phyloP scores from a whole-genome alignment of 30 jellyfish, hydroid and myxozoan species.

The Rhopilema esculentum region DNA sequence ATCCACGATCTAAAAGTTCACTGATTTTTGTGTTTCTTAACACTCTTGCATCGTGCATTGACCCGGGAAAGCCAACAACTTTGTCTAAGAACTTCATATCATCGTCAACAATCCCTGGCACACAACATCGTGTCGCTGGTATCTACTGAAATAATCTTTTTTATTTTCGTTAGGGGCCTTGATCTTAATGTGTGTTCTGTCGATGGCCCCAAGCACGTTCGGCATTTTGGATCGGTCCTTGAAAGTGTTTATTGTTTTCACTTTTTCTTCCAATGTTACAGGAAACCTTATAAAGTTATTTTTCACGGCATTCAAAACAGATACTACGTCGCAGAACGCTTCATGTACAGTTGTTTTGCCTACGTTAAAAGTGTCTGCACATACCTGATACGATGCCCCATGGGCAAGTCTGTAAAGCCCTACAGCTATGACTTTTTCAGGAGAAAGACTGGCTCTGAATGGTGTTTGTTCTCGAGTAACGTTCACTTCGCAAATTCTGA shows the following conservation, averaged over 20 bases:
- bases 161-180: constrained; percentile 23
- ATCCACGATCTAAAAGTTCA: not conserved
- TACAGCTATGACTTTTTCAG: constrained; percentile 40
- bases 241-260: constrained; percentile 17
- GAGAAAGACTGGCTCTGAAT: constrained; percentile 20
- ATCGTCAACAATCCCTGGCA: constrained; percentile 66
- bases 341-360: constrained; percentile 48
- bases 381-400: constrained; percentile 36
- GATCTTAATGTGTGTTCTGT: constrained; percentile 49
- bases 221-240: constrained; percentile 31
- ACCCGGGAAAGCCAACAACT: constrained; percentile 60
- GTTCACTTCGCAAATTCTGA: constrained; percentile 9
- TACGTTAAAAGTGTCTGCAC: constrained; percentile 36
- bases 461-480: not conserved
- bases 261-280: constrained; percentile 2
- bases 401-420: constrained; percentile 49
- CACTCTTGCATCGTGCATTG: constrained; percentile 48
- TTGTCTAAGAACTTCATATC: constrained; percentile 22
- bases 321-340: constrained; percentile 32
- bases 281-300: constrained; percentile 31
- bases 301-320: constrained; percentile 15
- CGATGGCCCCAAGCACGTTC: constrained; percentile 53
- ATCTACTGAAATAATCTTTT: constrained; percentile 25
- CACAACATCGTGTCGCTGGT: constrained; percentile 33
- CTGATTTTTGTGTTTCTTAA: constrained; percentile 25